Conservation (phyloP, 1,140 invertebrate genomes). For the Caligus rogercresseyi region DNA sequence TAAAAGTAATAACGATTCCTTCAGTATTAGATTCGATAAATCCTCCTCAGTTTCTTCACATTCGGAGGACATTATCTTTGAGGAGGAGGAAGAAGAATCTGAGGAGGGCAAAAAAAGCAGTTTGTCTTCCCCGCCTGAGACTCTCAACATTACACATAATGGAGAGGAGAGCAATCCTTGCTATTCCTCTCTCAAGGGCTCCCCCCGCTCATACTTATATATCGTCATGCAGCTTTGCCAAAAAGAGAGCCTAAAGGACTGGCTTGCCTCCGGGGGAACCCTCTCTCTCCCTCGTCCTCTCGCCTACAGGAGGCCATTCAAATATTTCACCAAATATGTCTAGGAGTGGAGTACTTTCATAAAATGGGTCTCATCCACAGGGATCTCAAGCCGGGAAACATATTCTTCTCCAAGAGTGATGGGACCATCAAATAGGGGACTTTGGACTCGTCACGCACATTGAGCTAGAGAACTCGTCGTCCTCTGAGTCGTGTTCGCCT, state of each 20-base stretch:
- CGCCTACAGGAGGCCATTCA: background rate
- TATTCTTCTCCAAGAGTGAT: constrained; percentile 69
- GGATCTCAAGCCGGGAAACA: constrained; percentile 65
- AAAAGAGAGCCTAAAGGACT: constrained; percentile 71
- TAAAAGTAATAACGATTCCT: background rate
- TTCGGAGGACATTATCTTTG: constrained; percentile 31
- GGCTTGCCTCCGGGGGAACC: constrained; percentile 42
- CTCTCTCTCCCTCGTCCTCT: constrained; percentile 24
- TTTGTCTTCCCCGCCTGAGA: too few relatives aligned
- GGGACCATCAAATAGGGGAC: constrained; percentile 79
- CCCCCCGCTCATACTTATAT: constrained; percentile 53
- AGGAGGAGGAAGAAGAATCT: constrained; percentile 16
- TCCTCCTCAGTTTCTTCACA: background rate
- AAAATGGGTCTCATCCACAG: constrained; percentile 26
- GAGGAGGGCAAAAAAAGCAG: constrained; percentile 5
- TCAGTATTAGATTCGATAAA: background rate
- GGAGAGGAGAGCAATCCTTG: too few relatives aligned
- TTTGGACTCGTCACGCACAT: constrained; percentile 84
- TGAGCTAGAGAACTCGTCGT: constrained; percentile 35
- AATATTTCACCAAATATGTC: constrained; percentile 79
- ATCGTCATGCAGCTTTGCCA: constrained; percentile 94
- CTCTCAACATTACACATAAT: too few relatives aligned
- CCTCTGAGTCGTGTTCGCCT: background rate
- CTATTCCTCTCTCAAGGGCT: too few relatives aligned
- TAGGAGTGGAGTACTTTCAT: constrained; percentile 89